Conservation (phyloP, 2,888 invertebrate species). For the Endomychus coccineus region DNA sequence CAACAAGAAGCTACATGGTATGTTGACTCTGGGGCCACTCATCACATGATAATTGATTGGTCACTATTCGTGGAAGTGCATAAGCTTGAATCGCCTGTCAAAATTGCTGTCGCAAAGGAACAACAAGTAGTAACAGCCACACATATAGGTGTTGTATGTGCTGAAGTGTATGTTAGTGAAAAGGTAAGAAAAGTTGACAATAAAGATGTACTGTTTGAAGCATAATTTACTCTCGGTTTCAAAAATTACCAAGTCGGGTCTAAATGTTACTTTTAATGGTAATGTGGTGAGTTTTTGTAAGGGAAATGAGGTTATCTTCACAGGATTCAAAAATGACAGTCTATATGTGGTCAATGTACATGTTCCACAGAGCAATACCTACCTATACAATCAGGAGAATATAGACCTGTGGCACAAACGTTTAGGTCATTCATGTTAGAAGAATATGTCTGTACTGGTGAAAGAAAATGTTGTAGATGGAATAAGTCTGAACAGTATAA, state of each 20-base stretch:
- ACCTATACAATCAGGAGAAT: too few relatives aligned
- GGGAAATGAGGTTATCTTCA: too few relatives aligned
- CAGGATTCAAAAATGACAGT: too few relatives aligned
- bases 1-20: constrained; percentile 14
- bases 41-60: constrained; percentile 19
- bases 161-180: neutral
- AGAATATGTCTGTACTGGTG: constrained; percentile 11
- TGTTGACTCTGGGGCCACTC: constrained; percentile 26
- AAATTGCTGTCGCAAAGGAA: constrained; percentile 32
- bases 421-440: constrained; percentile 19
- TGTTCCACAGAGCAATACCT: too few relatives aligned
- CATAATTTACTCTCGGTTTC: constrained; percentile 29
- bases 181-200: constrained; percentile 1
- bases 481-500: constrained; percentile 12
- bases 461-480: constrained; percentile 15
- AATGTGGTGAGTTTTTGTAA: too few relatives aligned
- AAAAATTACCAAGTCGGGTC: constrained; percentile 25
- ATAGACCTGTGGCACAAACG: constrained; percentile 20
- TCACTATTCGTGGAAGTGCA: constrained; percentile 14
- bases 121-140: constrained; percentile 28
- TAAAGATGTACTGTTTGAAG: constrained; percentile 20
- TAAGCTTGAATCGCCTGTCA: constrained; percentile 23
- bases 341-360: too few relatives aligned
- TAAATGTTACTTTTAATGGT: constrained; percentile 27
- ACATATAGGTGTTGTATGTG: constrained; percentile 22